Evolutionary conservation across 35 echinoderm and acorn worm species (phyloP), one percentile per base, ranked within the genome.

Genomic region (Apostichopus parvimensis): DNA sequence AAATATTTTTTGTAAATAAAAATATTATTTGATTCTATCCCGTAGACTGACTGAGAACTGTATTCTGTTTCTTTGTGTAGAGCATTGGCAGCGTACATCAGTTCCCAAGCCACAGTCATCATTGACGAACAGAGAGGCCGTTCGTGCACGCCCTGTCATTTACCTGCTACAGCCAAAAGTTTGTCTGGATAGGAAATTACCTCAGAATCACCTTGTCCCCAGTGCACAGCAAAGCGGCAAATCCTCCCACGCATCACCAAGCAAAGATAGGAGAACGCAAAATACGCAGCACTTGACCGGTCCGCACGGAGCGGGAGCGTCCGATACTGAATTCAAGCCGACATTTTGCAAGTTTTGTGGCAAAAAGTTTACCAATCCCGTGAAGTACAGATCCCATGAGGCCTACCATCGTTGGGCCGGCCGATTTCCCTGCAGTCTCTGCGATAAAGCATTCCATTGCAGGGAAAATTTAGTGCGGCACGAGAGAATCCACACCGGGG

Each of bases 11-110:
- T 34, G 26, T 1, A 28, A 28, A 28, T 28, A 28, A 28, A 28
- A 28, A 28, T 28, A 28, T 28, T 28, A n/a, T 4, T 45, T 45
- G 34, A 45, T 45, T 45, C 34, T 45, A 45, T 45, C 34, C 34
- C 34, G 0, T 2, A 45, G 34, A 61, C 58, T 61, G 58, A 61
- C 12, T 8, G 12, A n/a, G n/a, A 14, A 7, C 7, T 18, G 14
- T 75, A 4, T 75, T 75, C 71, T 75, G 71, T 75, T 75, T 75
- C 71, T 75, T 75, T 75, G 71, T 75, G 71, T 75, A 75, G 71
- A 75, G 21, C 71, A 0, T 18, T n/a, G 71, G 71, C 71, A 75
- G 15, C 71, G 21, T 75, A 7, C 71, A 75, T 20, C 6, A 22
- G 71, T 75, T 18, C 14, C 17, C 71, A 6, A n/a, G 5, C 71